Evolutionary conservation across 2,888 invertebrate species (phyloP), one percentile per base, ranked within the genome.

Genomic region (Drosophila paucipuncta): DNA sequence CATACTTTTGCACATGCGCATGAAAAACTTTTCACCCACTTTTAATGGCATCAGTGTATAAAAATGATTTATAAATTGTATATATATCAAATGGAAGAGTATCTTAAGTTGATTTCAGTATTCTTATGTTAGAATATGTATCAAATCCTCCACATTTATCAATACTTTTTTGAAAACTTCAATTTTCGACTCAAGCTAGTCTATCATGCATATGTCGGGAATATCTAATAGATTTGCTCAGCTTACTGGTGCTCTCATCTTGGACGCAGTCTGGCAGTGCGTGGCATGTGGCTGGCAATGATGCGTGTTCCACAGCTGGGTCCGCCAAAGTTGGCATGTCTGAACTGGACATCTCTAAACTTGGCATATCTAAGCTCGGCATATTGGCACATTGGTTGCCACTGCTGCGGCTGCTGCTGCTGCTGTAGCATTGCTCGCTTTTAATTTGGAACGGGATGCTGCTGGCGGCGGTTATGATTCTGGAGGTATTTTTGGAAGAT

Each of bases 201-300:
- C 22, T 22, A 6, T 43, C 43, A 25, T 7, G 13, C 22, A 16
- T 22, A 25, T 47, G 16, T 47, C 4, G 25, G 11, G 31, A 22
- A 31, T 53, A 22, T 30, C n/a, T 16, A n/a, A 52, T n/a, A 31
- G 11, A 52, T 2, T 30, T 28, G 31, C 13, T 16, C 4, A 16
- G 52, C 84, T 78, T 71, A 92, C 92, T 89, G 65, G 91, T 88
- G 73, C 69, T 84, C 54, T 92, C 92, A 62, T 92, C 92, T 43
- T 86, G 91, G 0, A 81, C 82, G 35, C 79, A 82, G 9, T 89
- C 91, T 1, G 75, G 75, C 55, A 80, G 59, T 4, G 72, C 68
- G 3, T 39, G 62, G 39, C 62, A 61, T 5, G 61, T 60, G 18
- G 35, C 63, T 37, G 60, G 54, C 31, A 47, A 28, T 33, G 39